Evolutionary conservation across 2,113 vertebrate species (phyloP).

Genomic region (Pyrgilauda ruficollis): DNA sequence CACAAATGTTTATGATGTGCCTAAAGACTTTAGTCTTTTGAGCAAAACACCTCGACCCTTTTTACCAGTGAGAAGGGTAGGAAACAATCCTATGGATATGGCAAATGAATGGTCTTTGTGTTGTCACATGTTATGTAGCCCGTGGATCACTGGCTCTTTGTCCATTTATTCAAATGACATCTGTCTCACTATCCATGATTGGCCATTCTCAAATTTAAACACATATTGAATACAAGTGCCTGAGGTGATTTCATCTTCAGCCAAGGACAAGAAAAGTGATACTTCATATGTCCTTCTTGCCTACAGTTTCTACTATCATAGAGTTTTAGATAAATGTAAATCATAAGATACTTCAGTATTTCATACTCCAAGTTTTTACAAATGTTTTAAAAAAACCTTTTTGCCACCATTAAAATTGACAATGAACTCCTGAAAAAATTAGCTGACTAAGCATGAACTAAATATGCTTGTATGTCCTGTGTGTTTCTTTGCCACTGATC

Average conservation of each 20-base stretch:
- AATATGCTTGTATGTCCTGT: background rate
- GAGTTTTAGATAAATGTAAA: background rate
- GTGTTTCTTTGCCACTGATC: background rate
- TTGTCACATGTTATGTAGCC: background rate
- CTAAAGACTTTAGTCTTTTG: background rate
- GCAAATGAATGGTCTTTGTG: background rate
- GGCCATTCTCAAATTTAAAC: background rate
- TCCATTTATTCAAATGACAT: constrained; percentile 9
- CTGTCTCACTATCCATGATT: background rate
- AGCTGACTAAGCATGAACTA: background rate
- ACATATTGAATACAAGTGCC: background rate
- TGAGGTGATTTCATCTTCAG: background rate
- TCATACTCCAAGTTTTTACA: background rate
- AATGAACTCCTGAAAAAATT: background rate
- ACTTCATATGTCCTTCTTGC: background rate
- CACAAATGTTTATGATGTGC: background rate
- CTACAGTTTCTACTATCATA: background rate
- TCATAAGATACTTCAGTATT: background rate
- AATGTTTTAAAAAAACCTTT: background rate
- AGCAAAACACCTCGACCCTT: background rate
- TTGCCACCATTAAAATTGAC: background rate
- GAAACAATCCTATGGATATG: background rate
- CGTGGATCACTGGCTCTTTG: background rate
- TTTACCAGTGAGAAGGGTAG: background rate
- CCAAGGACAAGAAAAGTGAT: background rate